Evolutionary conservation across 1,140 invertebrate genomes (phyloP).

Genomic region (Meteorus sp.): DNA sequence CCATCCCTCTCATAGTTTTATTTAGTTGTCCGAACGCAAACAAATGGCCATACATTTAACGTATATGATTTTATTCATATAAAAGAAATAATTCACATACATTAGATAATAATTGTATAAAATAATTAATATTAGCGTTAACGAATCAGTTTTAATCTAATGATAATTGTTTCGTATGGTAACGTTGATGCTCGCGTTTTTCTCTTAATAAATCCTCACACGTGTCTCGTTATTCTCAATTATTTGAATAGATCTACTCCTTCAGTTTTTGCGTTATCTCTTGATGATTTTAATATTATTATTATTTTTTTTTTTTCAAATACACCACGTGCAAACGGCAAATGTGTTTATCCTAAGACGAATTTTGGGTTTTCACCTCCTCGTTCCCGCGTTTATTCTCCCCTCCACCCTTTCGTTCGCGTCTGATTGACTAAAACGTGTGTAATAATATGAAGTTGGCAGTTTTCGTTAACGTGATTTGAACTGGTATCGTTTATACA

Average conservation of each 20-base stretch:
- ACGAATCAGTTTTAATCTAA: constrained; percentile 6
- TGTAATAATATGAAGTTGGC: constrained; percentile 51
- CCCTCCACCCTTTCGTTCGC: constrained; percentile 19
- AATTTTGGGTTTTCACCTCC: constrained; percentile 30
- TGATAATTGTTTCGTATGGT: constrained; percentile 15
- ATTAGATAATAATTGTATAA: not conserved
- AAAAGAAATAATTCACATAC: not conserved
- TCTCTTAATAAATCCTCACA: no score
- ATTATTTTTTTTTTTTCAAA: not conserved
- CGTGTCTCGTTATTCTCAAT: no score
- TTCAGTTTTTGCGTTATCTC: no score
- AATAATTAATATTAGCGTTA: not conserved
- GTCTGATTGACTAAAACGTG: constrained; percentile 48
- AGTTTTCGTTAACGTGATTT: constrained; percentile 48
- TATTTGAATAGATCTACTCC: no score
- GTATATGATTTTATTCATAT: not conserved
- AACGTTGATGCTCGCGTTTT: no score
- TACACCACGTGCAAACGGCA: constrained; percentile 26
- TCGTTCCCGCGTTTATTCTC: not conserved
- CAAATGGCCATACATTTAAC: not conserved
- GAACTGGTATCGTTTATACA: constrained; percentile 38
- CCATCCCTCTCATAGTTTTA: not conserved
- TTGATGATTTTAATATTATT: not conserved
- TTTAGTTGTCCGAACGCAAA: not conserved
- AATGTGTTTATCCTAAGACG: constrained; percentile 35